A percentile compares a stretch with the other conserved stretches of the same genome.
phyloP scores from a whole-genome alignment of 2,888 invertebrate species.

The Dusona sp. region DNA sequence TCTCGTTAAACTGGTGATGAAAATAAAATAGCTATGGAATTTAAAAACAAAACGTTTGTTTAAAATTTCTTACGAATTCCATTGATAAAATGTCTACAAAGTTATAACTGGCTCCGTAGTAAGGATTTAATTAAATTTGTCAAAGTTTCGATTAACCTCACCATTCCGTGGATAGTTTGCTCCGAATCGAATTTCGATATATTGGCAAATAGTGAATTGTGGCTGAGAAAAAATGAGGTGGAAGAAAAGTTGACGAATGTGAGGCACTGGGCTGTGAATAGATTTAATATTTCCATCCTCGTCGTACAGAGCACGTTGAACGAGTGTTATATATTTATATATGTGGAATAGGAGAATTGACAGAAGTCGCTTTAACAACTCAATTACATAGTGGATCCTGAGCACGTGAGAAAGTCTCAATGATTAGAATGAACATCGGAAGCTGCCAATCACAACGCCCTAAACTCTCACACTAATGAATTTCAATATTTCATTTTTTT shows the following conservation, averaged over 20 bases:
- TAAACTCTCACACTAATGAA: constrained; percentile 24
- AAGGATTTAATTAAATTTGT: neutral
- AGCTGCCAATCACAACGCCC: constrained; percentile 39
- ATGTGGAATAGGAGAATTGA: neutral
- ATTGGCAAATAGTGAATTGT: constrained; percentile 37
- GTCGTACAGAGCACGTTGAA: constrained; percentile 18
- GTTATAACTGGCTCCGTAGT: neutral
- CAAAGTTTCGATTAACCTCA: neutral
- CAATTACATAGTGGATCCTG: constrained; percentile 38
- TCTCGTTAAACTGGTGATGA: too few relatives aligned
- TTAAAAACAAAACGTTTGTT: neutral
- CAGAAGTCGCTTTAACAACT: constrained; percentile 19
- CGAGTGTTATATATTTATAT: neutral
- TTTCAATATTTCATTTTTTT: constrained; percentile 17
- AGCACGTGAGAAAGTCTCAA: constrained; percentile 27
- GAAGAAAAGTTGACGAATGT: constrained; percentile 24
- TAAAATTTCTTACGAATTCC: neutral
- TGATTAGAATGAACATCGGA: constrained; percentile 49
- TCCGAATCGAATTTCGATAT: constrained; percentile 51
- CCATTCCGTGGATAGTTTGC: neutral
- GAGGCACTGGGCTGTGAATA: constrained; percentile 36
- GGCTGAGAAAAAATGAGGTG: constrained; percentile 4
- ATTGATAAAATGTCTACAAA: neutral
- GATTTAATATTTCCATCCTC: constrained; percentile 38
- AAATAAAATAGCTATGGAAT: neutral